Percentiles rank a stretch among this genome's conserved stretches.
Evolutionary conservation across 92 coral and sea anemone genomes (phyloP).

Genomic region (Bergia puertoricense): DNA sequence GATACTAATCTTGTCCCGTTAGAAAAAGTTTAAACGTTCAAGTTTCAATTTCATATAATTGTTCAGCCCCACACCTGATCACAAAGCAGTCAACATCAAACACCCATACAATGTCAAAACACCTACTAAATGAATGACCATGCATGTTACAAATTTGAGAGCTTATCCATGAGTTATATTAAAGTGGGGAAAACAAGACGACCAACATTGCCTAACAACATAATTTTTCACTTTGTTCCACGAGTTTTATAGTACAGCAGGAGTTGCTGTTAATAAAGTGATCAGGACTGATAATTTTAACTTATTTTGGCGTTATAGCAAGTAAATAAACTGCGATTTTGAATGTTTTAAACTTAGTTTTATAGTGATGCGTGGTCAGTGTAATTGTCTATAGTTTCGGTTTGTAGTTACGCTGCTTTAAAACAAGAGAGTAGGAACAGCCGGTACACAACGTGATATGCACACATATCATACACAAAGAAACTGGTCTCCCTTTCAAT

Average conservation of each 20-base stretch:
- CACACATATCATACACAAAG: constrained; percentile 7
- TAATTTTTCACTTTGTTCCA: neutral
- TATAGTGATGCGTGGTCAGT: too few species aligned
- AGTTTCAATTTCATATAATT: too few species aligned
- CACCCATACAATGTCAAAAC: too few species aligned
- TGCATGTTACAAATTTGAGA: too few species aligned
- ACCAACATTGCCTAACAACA: too few species aligned
- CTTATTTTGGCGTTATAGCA: neutral
- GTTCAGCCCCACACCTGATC: neutral
- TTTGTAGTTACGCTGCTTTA: neutral
- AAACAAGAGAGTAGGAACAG: neutral
- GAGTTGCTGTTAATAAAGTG: neutral
- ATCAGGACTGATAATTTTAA: neutral
- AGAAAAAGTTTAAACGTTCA: neutral
- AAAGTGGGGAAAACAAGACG: neutral
- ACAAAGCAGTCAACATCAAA: neutral
- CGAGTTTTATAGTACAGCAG: neutral
- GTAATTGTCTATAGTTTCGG: neutral
- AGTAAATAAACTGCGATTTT: neutral
- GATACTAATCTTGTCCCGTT: neutral
- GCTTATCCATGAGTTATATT: too few species aligned
- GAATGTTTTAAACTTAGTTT: too few species aligned
- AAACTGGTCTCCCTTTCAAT: neutral
- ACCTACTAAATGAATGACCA: neutral
- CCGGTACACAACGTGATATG: neutral